phyloP scores from a whole-genome alignment of 2,113 vertebrate genomes.

The Phaethornis superciliosus region DNA sequence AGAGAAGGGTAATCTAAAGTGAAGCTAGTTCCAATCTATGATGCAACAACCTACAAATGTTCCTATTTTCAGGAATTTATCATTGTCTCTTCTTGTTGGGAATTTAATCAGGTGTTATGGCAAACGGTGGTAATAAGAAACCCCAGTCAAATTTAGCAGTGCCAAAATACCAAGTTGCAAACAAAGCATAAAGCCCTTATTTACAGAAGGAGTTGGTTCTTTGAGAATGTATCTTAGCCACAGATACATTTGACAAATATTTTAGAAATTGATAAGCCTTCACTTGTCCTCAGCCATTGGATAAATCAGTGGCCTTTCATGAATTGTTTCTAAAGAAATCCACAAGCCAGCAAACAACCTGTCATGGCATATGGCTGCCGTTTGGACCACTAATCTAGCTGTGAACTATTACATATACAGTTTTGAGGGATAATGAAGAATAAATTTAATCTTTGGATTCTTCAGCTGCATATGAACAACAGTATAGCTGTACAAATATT shows the following conservation, averaged over 20 bases:
- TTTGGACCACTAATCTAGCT: not conserved
- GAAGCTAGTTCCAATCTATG: not conserved
- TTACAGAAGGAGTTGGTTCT: not conserved
- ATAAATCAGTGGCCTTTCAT: not conserved
- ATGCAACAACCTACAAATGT: not conserved
- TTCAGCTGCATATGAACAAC: not conserved
- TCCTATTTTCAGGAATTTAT: not conserved
- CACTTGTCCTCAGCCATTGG: not conserved
- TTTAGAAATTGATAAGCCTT: not conserved
- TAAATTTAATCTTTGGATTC: constrained; percentile 22
- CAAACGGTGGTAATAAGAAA: not conserved
- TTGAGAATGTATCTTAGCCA: not conserved
- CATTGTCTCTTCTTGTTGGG: not conserved
- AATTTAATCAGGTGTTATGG: not conserved
- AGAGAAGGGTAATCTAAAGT: not conserved
- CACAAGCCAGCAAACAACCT: not conserved
- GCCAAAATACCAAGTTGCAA: not conserved
- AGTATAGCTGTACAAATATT: constrained; percentile 37
- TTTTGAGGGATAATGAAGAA: not conserved
- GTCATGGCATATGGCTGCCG: not conserved
- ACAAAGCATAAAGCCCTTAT: not conserved
- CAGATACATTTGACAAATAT: not conserved
- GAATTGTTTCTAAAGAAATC: not conserved
- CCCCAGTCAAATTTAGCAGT: not conserved
- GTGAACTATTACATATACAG: not conserved